phyloP scores from a whole-genome alignment of 2,797 vertebrate genomes.

The Bovichtus variegatus region DNA sequence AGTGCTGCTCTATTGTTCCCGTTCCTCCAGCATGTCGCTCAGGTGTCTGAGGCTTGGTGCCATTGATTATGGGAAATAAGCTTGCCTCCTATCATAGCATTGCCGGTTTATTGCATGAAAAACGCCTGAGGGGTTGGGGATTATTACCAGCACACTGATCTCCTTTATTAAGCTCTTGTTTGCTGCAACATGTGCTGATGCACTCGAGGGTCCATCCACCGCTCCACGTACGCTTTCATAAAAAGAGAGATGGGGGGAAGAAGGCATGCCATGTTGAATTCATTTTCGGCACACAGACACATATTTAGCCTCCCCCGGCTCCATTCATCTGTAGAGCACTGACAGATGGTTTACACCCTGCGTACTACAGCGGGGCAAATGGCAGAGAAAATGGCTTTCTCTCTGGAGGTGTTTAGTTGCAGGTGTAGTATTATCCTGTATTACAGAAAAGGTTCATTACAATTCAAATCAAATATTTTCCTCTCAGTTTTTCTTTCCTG shows the following conservation, averaged over 20 bases:
- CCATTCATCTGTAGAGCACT: constrained; percentile 63
- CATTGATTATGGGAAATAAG: constrained; percentile 34
- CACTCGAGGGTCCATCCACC: constrained; percentile 39
- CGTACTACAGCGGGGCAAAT: constrained; percentile 49
- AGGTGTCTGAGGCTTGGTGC: constrained; percentile 27
- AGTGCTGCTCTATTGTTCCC: constrained; percentile 64
- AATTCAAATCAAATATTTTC: neutral
- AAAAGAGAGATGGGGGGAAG: constrained; percentile 40
- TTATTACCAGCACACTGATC: constrained; percentile 63
- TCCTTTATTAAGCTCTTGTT: constrained; percentile 49
- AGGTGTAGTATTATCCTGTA: too few species aligned
- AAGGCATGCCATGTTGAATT: constrained; percentile 70
- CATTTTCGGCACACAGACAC: constrained; percentile 57
- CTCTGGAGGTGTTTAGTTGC: constrained; percentile 36
- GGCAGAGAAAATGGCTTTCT: constrained; percentile 54
- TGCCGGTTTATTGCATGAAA: constrained; percentile 48
- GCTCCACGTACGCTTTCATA: constrained; percentile 43
- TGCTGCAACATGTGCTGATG: constrained; percentile 63
- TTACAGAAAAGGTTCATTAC: constrained; percentile 2
- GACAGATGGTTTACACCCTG: constrained; percentile 63
- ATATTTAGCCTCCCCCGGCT: constrained; percentile 66
- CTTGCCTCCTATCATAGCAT: constrained; percentile 41
- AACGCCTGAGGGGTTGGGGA: constrained; percentile 44
- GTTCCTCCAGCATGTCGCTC: constrained; percentile 42
- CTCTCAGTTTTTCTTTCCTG: neutral